These are phyloP conservation scores for Phymastichus coffea DNA, from an alignment of 1,140 invertebrate genomes.

Conservation along the genomic window DNA sequence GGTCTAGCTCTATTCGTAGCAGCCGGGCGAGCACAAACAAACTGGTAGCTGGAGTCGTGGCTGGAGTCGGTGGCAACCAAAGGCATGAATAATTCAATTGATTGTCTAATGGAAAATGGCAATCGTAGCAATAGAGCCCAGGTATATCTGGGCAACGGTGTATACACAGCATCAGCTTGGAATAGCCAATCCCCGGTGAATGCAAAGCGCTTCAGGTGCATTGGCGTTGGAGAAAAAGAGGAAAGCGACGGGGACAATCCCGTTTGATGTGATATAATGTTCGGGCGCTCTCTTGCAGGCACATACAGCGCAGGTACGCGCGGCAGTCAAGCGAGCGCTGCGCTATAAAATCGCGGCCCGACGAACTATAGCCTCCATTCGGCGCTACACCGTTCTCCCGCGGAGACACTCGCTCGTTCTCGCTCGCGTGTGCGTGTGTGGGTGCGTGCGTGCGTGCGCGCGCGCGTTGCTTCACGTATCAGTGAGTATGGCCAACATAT, in stretches of 20 bases:
- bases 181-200: too few relatives aligned
- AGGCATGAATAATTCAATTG: conserved; percentile 27
- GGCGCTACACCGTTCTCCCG: conserved; percentile 25
- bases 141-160: too few relatives aligned
- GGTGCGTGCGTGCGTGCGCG: background rate
- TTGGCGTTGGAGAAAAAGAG: too few relatives aligned
- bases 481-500: conserved; percentile 26
- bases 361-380: conserved; percentile 28
- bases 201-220: too few relatives aligned
- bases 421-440: too few relatives aligned
- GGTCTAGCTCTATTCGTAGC: background rate
- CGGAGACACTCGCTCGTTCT: background rate
- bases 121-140: background rate
- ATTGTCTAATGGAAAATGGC: conserved; percentile 12
- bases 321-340: background rate
- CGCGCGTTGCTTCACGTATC: background rate
- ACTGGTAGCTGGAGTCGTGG: background rate
- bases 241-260: too few relatives aligned
- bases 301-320: background rate
- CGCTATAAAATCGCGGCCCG: conserved; percentile 27
- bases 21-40: background rate
- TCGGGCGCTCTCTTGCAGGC: background rate
- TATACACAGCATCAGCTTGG: too few relatives aligned
- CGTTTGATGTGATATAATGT: too few relatives aligned
- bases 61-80: too few relatives aligned